Conservation (phyloP, 2,888 invertebrate species). For the Altica lythri region DNA sequence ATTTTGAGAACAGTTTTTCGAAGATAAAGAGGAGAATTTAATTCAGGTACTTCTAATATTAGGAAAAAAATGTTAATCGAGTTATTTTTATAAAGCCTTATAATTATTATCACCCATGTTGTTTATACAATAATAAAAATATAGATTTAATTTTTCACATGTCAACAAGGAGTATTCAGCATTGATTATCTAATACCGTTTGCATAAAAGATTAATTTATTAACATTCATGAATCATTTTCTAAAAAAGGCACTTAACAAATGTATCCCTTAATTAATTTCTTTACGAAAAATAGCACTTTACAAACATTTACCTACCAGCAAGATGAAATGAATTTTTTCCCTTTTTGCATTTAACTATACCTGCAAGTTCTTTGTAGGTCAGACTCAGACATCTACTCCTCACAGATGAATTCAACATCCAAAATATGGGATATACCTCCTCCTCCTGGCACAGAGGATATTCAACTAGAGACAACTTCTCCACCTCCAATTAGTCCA, state of each 20-base stretch:
- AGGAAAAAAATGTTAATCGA: conserved; percentile 6
- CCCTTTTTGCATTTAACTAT: conserved; percentile 55
- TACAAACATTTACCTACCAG: conserved; percentile 30
- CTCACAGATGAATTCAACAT: conserved; percentile 50
- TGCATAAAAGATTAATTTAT: conserved; percentile 17
- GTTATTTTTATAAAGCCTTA: conserved; percentile 1
- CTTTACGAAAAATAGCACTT: conserved; percentile 33
- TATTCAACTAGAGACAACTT: conserved; percentile 30
- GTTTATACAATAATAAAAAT: not conserved
- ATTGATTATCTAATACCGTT: conserved; percentile 48
- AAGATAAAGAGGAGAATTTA: conserved; percentile 2
- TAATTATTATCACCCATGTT: not conserved
- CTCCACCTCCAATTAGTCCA: conserved; percentile 25
- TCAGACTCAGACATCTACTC: conserved; percentile 48
- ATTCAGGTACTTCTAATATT: conserved; percentile 22
- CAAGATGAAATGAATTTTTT: conserved; percentile 35
- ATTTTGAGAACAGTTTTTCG: conserved; percentile 10
- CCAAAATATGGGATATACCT: conserved; percentile 52
- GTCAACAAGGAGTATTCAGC: conserved; percentile 38
- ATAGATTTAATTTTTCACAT: conserved; percentile 20
- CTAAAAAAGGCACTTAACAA: no score
- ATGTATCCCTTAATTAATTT: not conserved
- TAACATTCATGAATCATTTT: conserved; percentile 14
- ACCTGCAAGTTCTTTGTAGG: conserved; percentile 61
- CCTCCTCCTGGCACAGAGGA: conserved; percentile 56